Percentiles rank a stretch among this genome's conserved stretches.
These are phyloP conservation scores for Huso huso DNA, from an alignment of 2,797 vertebrate species.

Conservation along the genomic window DNA sequence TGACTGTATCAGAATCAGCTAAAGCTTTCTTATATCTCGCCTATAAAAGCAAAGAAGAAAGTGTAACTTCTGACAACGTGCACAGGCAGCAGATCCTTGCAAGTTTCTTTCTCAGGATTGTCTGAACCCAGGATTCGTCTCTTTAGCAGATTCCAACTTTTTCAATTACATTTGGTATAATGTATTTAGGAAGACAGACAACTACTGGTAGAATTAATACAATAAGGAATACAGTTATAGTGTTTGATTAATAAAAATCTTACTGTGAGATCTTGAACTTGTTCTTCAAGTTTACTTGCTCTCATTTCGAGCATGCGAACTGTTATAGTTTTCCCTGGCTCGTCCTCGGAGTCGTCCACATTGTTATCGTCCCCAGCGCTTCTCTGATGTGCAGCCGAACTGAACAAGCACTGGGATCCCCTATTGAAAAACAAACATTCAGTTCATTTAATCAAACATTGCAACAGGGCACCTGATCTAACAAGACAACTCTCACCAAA, in stretches of 20 bases:
- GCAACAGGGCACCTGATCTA: neutral
- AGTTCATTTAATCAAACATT: neutral
- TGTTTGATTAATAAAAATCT: constrained; percentile 31
- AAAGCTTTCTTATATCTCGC: constrained; percentile 60
- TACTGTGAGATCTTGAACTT: constrained; percentile 66
- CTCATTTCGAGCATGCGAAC: constrained; percentile 55
- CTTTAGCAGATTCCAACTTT: no score
- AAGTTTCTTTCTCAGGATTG: no score
- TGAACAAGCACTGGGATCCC: constrained; percentile 38
- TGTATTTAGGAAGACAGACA: neutral
- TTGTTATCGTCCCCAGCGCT: constrained; percentile 62
- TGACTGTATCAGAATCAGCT: constrained; percentile 65
- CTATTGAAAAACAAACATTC: no score
- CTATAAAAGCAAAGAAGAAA: constrained; percentile 44
- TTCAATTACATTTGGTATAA: no score
- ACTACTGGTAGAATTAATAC: no score
- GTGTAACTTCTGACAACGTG: constrained; percentile 6
- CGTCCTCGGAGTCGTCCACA: constrained; percentile 51
- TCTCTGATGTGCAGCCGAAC: constrained; percentile 59
- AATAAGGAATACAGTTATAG: neutral
- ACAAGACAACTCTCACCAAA: no score
- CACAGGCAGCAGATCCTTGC: constrained; percentile 13
- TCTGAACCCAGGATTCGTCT: no score
- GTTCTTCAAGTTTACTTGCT: constrained; percentile 65
- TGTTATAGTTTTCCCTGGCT: constrained; percentile 45